Percentiles rank a stretch among this genome's conserved stretches.
phyloP scores from a whole-genome alignment of 2,113 vertebrate species.

The Lepus americanus region DNA sequence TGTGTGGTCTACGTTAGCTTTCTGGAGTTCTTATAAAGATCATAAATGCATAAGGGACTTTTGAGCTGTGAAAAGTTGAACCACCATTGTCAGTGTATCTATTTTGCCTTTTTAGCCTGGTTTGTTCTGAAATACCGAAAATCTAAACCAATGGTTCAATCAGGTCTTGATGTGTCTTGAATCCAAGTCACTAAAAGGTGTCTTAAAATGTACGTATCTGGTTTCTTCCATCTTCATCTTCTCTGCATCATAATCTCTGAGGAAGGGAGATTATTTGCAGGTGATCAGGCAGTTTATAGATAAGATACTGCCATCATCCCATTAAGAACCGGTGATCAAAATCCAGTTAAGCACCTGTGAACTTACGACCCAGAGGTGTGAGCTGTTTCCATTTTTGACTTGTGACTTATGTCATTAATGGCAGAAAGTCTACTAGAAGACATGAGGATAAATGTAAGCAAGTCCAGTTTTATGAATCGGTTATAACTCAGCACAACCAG shows the following conservation, averaged over 20 bases:
- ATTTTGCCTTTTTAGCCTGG: background rate
- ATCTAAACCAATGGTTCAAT: background rate
- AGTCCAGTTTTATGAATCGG: background rate
- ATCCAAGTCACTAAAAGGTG: background rate
- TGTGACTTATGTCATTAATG: background rate
- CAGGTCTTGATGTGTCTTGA: background rate
- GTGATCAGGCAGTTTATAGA: background rate
- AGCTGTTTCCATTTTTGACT: slow-evolving; percentile 33
- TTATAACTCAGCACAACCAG: background rate
- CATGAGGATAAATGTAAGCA: background rate
- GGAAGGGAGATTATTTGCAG: background rate
- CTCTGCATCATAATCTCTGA: background rate
- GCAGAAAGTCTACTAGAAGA: background rate
- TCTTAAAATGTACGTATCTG: background rate
- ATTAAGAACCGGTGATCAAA: background rate
- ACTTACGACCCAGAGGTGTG: background rate
- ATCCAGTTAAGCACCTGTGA: slow-evolving; percentile 1
- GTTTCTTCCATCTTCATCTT: background rate
- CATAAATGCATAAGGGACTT: background rate
- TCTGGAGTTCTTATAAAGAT: background rate
- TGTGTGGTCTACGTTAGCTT: background rate
- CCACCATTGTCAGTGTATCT: background rate
- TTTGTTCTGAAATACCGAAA: background rate
- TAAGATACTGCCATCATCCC: background rate
- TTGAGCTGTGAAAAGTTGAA: background rate